These are phyloP conservation scores for Scaptomyza graminum DNA, from an alignment of 1,140 invertebrate genomes.

Conservation along the genomic window DNA sequence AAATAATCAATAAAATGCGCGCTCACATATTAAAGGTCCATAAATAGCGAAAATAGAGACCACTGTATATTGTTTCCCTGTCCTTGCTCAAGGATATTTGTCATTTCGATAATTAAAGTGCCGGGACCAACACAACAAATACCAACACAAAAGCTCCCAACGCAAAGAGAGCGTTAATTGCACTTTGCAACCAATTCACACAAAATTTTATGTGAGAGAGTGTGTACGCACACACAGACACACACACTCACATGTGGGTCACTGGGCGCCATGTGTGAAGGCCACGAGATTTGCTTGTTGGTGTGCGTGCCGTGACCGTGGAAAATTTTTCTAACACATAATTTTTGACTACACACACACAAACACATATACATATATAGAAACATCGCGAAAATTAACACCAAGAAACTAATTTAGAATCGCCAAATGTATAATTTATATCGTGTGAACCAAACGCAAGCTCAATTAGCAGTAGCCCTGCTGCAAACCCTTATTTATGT, in stretches of 20 bases:
- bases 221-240: neutral
- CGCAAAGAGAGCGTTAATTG: constrained; percentile 1
- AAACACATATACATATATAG: too few species aligned
- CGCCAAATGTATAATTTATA: neutral
- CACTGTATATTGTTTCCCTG: constrained; percentile 25
- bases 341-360: neutral
- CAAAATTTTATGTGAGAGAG: neutral
- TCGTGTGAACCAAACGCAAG: neutral
- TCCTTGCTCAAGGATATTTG: constrained; percentile 61
- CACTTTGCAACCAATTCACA: neutral
- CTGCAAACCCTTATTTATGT: constrained; percentile 9
- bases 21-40: neutral
- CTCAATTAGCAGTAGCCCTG: constrained; percentile 9
- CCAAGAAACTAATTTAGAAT: neutral
- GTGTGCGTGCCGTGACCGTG: constrained; percentile 22
- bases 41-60: too few species aligned
- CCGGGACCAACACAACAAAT: constrained; percentile 26
- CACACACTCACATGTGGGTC: constrained; percentile 42
- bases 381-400: too few species aligned
- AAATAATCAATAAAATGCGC: neutral
- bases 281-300: constrained; percentile 16
- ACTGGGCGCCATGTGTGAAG: constrained; percentile 43
- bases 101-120: constrained; percentile 30
- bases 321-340: constrained; percentile 36
- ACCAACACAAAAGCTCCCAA: neutral